Evolutionary conservation across 1,140 invertebrate genomes (phyloP).

Genomic region (Wasmannia auropunctata): DNA sequence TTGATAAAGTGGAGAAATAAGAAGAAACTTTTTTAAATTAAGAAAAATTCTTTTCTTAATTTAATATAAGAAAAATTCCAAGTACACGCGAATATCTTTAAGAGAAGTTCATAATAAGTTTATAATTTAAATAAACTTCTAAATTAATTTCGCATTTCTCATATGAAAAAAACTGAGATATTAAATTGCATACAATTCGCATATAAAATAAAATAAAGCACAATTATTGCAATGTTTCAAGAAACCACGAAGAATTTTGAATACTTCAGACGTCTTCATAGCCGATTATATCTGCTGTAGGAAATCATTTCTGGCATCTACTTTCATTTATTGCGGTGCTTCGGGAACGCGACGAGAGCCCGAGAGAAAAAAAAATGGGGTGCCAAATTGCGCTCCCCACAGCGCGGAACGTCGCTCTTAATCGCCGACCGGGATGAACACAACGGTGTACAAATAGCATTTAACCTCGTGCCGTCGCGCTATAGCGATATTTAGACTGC

Average conservation of each 20-base stretch:
- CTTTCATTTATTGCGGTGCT: not conserved
- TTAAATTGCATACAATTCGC: not conserved
- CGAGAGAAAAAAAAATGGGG: not conserved
- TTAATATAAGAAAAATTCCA: not conserved
- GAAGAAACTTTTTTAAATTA: not conserved
- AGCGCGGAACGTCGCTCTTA: not conserved
- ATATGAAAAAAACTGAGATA: not conserved
- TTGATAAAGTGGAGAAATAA: not conserved
- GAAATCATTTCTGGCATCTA: not conserved
- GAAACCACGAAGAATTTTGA: not conserved
- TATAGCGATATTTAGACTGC: slow-evolving; percentile 8
- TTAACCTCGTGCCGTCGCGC: not conserved
- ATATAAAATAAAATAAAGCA: not conserved
- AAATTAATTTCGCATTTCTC: not conserved
- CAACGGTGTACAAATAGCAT: slow-evolving; percentile 33
- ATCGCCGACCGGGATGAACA: slow-evolving; percentile 19
- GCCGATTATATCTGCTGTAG: not conserved
- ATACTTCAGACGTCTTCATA: not conserved
- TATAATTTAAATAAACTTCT: not conserved
- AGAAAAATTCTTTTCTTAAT: not conserved
- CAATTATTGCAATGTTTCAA: not conserved
- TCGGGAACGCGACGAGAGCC: not conserved
- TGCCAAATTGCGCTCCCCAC: not conserved
- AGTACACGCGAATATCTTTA: not conserved
- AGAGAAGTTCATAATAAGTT: not conserved